Conservation (phyloP, 2,113 vertebrate species). For the Nerophis ophidion region DNA sequence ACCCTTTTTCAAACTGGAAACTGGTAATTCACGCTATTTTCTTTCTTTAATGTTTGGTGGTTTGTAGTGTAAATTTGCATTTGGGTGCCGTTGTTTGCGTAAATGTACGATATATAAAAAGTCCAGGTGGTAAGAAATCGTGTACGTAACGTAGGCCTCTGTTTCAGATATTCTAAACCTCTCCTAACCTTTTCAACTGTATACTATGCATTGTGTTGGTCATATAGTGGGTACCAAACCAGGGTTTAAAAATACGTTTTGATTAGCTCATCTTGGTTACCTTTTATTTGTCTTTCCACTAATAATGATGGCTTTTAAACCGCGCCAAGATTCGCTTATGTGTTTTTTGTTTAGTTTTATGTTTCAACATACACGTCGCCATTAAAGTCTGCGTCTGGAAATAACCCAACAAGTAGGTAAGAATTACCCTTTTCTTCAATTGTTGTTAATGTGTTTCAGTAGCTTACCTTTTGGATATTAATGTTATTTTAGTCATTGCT, state of each 20-base stretch:
- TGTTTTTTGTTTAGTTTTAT: not conserved
- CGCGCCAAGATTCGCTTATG: not conserved
- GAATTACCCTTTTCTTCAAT: not conserved
- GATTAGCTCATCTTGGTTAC: too few relatives aligned
- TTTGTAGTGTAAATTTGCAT: not conserved
- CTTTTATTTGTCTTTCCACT: not conserved
- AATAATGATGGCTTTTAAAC: not conserved
- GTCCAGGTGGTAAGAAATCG: slow-evolving; percentile 1
- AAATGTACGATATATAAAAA: too few relatives aligned
- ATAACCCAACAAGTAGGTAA: slow-evolving; percentile 8
- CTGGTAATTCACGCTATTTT: slow-evolving; percentile 43
- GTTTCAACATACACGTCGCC: not conserved
- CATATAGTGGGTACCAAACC: not conserved
- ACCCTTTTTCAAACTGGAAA: slow-evolving; percentile 7
- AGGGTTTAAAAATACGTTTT: too few relatives aligned
- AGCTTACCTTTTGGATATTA: not conserved
- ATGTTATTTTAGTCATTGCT: too few relatives aligned
- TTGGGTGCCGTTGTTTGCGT: not conserved
- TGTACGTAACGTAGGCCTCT: slow-evolving; percentile 33
- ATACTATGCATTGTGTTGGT: too few relatives aligned
- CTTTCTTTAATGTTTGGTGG: not conserved
- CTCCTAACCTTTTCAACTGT: not conserved
- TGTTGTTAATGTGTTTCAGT: not conserved
- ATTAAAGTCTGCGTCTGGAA: slow-evolving; percentile 8
- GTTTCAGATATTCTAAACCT: not conserved